Conservation (phyloP, 2,113 vertebrate genomes). For the Prunella fulvescens region DNA sequence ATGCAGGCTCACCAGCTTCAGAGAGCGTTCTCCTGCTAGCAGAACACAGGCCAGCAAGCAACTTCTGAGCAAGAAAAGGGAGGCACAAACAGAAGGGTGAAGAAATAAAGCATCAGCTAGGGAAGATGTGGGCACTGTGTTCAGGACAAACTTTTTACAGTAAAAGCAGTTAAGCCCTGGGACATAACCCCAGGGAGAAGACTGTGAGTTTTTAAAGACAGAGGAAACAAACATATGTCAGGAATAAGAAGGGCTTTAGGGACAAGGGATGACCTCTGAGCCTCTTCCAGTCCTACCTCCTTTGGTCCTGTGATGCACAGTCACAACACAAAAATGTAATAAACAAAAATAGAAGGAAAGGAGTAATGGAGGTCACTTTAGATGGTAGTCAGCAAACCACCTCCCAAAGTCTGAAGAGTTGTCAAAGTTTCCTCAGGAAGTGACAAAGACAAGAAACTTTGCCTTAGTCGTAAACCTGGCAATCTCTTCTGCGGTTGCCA, state of each 20-base stretch:
- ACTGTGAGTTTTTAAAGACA: background rate
- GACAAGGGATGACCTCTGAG: background rate
- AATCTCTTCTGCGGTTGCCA: background rate
- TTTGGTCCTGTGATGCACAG: background rate
- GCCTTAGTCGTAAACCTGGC: conserved; percentile 9
- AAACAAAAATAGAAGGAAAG: conserved; percentile 25
- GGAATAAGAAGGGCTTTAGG: background rate
- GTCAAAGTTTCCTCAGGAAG: conserved; percentile 59
- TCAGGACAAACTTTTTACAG: background rate
- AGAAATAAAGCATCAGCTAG: background rate
- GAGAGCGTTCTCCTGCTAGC: background rate
- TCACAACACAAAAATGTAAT: conserved; percentile 26
- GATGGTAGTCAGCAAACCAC: background rate
- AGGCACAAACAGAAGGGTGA: background rate
- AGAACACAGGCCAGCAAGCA: background rate
- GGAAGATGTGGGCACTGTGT: background rate
- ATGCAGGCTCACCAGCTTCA: background rate
- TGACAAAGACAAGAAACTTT: conserved; percentile 52
- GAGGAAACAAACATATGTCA: background rate
- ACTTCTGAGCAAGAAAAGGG: background rate
- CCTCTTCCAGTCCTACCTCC: background rate
- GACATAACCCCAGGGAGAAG: background rate
- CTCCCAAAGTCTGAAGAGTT: background rate
- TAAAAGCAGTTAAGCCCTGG: background rate
- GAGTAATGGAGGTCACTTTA: background rate